Conservation (phyloP, 1,140 invertebrate genomes). For the Neodiprion virginianus region DNA sequence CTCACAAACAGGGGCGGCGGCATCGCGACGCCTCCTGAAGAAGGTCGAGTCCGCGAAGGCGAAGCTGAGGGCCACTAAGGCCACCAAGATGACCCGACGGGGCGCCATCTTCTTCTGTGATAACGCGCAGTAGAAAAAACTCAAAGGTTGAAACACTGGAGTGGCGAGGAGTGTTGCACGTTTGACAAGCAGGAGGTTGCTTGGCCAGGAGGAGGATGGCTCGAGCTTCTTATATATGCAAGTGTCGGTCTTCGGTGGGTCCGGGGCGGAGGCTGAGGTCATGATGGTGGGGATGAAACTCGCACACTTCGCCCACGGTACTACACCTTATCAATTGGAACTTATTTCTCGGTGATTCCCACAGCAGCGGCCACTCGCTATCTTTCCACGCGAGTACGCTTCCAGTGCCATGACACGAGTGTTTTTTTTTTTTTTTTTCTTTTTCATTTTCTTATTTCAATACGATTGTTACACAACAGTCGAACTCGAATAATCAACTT, state of each 20-base stretch:
- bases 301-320: not conserved
- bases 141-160: not conserved
- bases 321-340: constrained; percentile 2
- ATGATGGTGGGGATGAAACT: not conserved
- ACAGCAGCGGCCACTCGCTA: too few species aligned
- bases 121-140: not conserved
- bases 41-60: constrained; percentile 17
- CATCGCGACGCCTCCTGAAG: constrained; percentile 14
- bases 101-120: constrained; percentile 18
- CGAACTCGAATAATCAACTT: too few species aligned
- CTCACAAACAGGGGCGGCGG: not conserved
- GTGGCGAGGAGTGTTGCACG: not conserved
- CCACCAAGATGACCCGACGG: constrained; percentile 22
- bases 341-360: not conserved
- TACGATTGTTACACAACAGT: not conserved
- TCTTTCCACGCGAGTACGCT: too few species aligned
- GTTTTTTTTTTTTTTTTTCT: too few species aligned
- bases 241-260: not conserved
- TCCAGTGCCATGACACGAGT: too few species aligned
- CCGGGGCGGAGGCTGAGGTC: not conserved
- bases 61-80: constrained; percentile 19
- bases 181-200: not conserved
- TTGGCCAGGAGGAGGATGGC: not conserved
- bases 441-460: not conserved
- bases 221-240: not conserved